Evolutionary conservation across 2,113 vertebrate species (phyloP), one percentile per base, ranked within the genome.

Genomic region (Osmerus mordax): DNA sequence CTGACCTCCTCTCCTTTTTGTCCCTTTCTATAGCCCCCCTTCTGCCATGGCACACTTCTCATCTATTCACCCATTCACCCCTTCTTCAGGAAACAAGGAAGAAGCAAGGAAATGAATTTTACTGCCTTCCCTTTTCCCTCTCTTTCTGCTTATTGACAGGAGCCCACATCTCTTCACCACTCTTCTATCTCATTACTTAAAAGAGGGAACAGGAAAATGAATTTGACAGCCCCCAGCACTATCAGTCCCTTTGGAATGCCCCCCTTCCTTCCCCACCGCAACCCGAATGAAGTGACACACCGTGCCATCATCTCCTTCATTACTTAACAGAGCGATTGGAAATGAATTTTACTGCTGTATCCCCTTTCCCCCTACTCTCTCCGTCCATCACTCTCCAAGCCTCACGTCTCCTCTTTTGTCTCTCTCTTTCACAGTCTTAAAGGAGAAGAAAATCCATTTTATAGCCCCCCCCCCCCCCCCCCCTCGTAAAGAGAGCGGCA

Each of bases 361-460:
- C 25, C 62, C 14, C 15, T 18, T 18, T n/a, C 23, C 11, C 72
- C 18, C 32, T 12, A 47, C 41, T 47, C 47, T 47, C 29, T 51
- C 68, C 7, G 25, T 18, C 71, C 53, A 14, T 53, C 52, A 9
- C 41, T 61, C 80, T 68, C 64, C 71, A 67, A 41, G 21, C 36
- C 18, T 69, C n/a, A 58, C 55, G 41, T 47, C 65, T 55, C 41
- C 65, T 28, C 51, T 64, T 71, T 86, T 88, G 86, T 88, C 81
- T 79, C 67, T 74, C 60, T 66, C 74, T 25, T 81, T 81, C 79
- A 56, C 62, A 66, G 71, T 67, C 78, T 81, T 84, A 84, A 88
- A 85, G 80, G 79, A 69, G 83, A 69, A 83, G 80, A 89, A 91
- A 88, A 92, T 91, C 85, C 55, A 90, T 92, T 91, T 90, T 81